Percentiles rank a stretch among this genome's conserved stretches.
Evolutionary conservation across 2,888 invertebrate genomes (phyloP).

Genomic region (Tholera decimalis): DNA sequence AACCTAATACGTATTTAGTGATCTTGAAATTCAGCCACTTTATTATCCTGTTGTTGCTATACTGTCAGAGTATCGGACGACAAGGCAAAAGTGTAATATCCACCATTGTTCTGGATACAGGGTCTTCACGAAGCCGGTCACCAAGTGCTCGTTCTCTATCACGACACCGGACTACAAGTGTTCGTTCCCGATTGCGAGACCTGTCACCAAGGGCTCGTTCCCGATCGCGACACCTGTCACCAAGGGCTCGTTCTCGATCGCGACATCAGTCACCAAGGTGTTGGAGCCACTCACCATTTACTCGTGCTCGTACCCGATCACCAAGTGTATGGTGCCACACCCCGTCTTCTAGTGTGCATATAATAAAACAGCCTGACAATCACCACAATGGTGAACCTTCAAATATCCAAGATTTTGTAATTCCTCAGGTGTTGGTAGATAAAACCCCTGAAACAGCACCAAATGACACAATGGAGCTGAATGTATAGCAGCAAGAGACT

Average conservation of each 20-base stretch:
- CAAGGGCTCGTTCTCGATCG: no score
- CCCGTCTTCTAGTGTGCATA: not conserved
- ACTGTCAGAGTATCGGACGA: conserved; percentile 29
- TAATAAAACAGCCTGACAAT: not conserved
- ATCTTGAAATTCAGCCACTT: conserved; percentile 16
- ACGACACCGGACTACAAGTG: not conserved
- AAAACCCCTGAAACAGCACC: no score
- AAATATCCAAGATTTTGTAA: no score
- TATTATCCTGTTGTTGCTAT: conserved; percentile 22
- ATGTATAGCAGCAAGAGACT: no score
- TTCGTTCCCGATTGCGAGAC: not conserved
- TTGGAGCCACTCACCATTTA: not conserved
- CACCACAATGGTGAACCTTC: not conserved
- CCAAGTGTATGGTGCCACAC: no score
- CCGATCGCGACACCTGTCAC: no score
- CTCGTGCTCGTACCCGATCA: no score
- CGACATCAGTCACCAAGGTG: not conserved
- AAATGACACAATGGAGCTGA: no score
- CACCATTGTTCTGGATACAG: conserved; percentile 20
- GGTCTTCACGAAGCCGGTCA: conserved; percentile 14
- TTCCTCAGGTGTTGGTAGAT: no score
- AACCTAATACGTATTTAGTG: conserved; percentile 6
- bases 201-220: no score
- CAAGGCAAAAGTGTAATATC: conserved; percentile 23
- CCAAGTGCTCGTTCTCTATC: conserved; percentile 1